These are phyloP conservation scores for Xyrauchen texanus DNA, from an alignment of 2,113 vertebrate genomes.

Conservation along the genomic window DNA sequence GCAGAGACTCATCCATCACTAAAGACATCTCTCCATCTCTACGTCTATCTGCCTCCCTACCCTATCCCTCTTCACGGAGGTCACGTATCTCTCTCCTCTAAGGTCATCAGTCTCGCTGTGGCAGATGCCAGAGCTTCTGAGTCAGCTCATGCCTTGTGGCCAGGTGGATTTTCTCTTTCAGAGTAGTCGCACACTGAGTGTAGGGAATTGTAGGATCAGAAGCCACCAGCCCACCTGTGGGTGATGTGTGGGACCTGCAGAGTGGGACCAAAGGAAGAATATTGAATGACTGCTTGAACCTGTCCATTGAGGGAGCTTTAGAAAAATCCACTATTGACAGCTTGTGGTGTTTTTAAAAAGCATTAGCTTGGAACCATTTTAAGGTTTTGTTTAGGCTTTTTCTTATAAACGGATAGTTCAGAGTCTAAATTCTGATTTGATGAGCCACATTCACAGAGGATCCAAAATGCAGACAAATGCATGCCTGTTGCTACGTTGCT, in stretches of 20 bases:
- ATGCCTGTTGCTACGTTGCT: no score
- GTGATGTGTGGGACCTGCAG: not conserved
- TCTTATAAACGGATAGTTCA: no score
- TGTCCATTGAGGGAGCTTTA: not conserved
- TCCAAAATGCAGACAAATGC: no score
- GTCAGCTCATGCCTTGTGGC: slow-evolving; percentile 57
- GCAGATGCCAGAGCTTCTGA: slow-evolving; percentile 65
- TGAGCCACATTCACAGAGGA: no score
- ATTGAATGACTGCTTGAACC: slow-evolving; percentile 35
- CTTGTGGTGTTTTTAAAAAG: not conserved
- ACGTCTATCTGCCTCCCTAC: slow-evolving; percentile 6
- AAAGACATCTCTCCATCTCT: slow-evolving; percentile 11
- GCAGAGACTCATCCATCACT: slow-evolving; percentile 46
- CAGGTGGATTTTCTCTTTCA: slow-evolving; percentile 32
- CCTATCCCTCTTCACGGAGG: slow-evolving; percentile 19
- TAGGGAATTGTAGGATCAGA: slow-evolving; percentile 39
- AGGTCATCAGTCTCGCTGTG: slow-evolving; percentile 71
- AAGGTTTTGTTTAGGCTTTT: not conserved
- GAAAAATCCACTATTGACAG: slow-evolving; percentile 34
- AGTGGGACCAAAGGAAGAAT: slow-evolving; percentile 23
- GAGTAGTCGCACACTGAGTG: slow-evolving; percentile 41
- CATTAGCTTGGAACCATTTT: not conserved
- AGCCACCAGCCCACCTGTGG: slow-evolving; percentile 28
- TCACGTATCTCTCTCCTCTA: slow-evolving; percentile 50
- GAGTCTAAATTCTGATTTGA: no score